Base-by-base conservation (phyloP, 2,888 invertebrate species). In the Sylvicola fuscatus region DNA sequence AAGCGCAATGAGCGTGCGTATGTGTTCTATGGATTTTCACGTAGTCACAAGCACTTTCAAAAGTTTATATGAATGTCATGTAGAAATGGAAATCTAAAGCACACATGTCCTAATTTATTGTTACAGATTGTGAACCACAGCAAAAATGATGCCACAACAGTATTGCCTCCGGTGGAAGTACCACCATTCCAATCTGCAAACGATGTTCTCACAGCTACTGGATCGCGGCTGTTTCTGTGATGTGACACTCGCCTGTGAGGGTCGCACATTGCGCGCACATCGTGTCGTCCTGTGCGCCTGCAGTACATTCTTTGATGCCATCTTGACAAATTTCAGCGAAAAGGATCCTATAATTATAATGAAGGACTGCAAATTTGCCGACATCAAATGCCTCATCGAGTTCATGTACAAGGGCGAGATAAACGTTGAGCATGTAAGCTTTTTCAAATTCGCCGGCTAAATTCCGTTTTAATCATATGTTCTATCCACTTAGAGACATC, bases 381-480 rank as follows among this genome's bases (percentile, higher is more conserved):
- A 90, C 60, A 73, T 90, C 48, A 78, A 78, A 57, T 84, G 86
- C 41, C 68, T 90, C 44, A 80, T 90, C 37, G 84, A 87, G 57
- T 90, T 89, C 55, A 90, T 90, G 89, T 90, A 90, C 60, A 84
- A 84, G 50, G 90, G 90, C 43, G 90, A 90, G 64, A 89, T 90
- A 58, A 87, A 86, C 61, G 87, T 90, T 39, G 84, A 86, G 51
- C 86, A 87, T 63, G 87, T 87, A 58, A 76, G 80, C 72, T 45
- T 37, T 21, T 13, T 27, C 30, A 21, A 21, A 21, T 21, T 21
- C 21, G 21, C 21, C 8, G 21, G 8, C 21, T 6, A 6, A 21
- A 36, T 15, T n/a, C n/a, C n/a, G 14, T 6, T n/a, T 7, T 8
- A 4, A 32, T 38, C 36, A 6, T 32, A 10, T 14, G 10, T 26